These are phyloP conservation scores for Venusia cambrica DNA, from an alignment of 2,888 invertebrate genomes.

Conservation along the genomic window DNA sequence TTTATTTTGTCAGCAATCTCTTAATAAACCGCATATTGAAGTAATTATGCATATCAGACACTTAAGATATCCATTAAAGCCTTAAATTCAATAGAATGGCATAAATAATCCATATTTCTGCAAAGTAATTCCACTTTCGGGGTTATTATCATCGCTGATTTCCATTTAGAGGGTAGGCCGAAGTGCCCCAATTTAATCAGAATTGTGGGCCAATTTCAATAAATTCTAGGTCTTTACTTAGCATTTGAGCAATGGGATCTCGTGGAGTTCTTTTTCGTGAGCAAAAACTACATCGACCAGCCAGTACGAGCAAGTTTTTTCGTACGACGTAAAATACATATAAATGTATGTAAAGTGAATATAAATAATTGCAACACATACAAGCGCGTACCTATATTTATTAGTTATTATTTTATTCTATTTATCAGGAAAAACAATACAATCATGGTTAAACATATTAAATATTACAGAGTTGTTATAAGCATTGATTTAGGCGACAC, in stretches of 20 bases:
- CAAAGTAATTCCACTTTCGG: constrained; percentile 29
- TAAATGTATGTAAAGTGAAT: too few species aligned
- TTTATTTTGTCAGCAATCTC: background rate
- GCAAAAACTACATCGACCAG: too few species aligned
- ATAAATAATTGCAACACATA: too few species aligned
- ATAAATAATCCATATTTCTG: constrained; percentile 30
- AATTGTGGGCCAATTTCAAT: constrained; percentile 15
- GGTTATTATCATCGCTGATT: constrained; percentile 33
- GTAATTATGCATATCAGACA: constrained; percentile 10
- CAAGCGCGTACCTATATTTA: too few species aligned
- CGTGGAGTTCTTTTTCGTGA: background rate
- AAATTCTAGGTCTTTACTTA: constrained; percentile 16
- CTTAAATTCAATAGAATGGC: constrained; percentile 17
- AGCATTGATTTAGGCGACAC: too few species aligned
- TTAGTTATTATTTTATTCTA: too few species aligned
- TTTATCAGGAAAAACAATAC: too few species aligned
- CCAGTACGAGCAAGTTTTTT: too few species aligned
- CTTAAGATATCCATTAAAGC: constrained; percentile 5
- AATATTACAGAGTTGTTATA: too few species aligned
- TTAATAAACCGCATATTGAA: constrained; percentile 4
- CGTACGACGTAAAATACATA: too few species aligned
- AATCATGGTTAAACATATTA: too few species aligned
- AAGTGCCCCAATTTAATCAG: constrained; percentile 12
- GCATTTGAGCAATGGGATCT: constrained; percentile 6
- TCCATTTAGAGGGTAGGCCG: constrained; percentile 35